Evolutionary conservation across 2,888 invertebrate genomes (phyloP).

Genomic region (Trichacis sp.): DNA sequence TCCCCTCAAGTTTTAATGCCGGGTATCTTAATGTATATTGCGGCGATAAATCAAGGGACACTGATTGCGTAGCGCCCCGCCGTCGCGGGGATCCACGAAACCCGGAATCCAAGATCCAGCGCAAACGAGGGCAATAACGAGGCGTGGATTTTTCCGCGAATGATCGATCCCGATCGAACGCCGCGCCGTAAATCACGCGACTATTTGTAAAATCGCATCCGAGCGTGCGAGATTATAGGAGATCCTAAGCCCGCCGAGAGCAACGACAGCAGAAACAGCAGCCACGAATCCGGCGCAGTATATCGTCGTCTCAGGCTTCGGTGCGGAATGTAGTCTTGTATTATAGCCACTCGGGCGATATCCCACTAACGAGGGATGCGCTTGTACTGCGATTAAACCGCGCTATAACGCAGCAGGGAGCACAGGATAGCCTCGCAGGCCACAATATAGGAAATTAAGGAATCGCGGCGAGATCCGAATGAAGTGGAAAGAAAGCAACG

Average conservation of each 20-base stretch:
- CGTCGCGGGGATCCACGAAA: constrained; percentile 20
- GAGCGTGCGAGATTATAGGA: constrained; percentile 46
- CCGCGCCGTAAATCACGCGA: constrained; percentile 49
- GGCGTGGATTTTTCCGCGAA: too few relatives aligned
- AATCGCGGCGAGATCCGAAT: constrained; percentile 47
- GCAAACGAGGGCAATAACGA: too few relatives aligned
- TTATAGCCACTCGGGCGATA: constrained; percentile 64
- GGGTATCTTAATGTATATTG: constrained; percentile 70
- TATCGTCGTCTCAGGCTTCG: constrained; percentile 45
- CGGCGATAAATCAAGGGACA: constrained; percentile 67
- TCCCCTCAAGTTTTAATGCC: constrained; percentile 68
- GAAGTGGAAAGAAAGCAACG: constrained; percentile 24
- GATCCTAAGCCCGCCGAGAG: constrained; percentile 30
- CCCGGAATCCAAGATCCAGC: constrained; percentile 17
- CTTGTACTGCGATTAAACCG: constrained; percentile 68
- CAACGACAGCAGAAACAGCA: constrained; percentile 36
- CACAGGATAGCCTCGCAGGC: constrained; percentile 48
- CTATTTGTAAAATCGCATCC: constrained; percentile 41
- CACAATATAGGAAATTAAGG: constrained; percentile 62
- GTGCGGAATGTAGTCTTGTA: constrained; percentile 63
- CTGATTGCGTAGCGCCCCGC: constrained; percentile 66
- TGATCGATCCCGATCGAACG: too few relatives aligned
- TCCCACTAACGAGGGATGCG: constrained; percentile 68
- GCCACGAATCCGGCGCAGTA: constrained; percentile 40
- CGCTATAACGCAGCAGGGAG: constrained; percentile 66